A percentile compares a stretch with the other conserved stretches of the same genome.
Evolutionary conservation across 2,888 invertebrate species (phyloP).

Genomic region (Neoaliturus tenellus): DNA sequence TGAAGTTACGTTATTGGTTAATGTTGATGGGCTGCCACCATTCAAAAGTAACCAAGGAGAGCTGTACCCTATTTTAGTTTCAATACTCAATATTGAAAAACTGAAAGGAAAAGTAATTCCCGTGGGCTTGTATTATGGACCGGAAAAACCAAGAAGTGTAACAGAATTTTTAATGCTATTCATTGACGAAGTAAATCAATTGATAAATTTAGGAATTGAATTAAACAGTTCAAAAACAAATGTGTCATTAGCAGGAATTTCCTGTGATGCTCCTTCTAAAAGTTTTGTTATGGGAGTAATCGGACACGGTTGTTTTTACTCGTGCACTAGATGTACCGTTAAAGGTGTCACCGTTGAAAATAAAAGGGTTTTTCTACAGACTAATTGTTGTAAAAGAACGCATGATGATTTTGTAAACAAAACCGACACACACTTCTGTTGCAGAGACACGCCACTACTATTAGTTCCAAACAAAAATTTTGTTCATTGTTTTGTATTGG

Average conservation of each 20-base stretch:
- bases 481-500: slow-evolving; percentile 24
- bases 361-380: neutral
- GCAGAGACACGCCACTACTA: neutral
- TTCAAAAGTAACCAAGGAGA: slow-evolving; percentile 23
- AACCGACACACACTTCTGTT: neutral
- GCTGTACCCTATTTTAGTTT: neutral
- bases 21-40: slow-evolving; percentile 16
- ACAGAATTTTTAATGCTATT: neutral
- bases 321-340: neutral
- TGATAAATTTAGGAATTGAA: neutral
- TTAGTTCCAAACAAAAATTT: neutral
- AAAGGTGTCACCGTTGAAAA: neutral
- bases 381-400: neutral
- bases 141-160: neutral
- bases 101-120: neutral
- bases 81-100: neutral
- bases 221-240: no score
- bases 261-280: neutral
- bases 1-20: neutral
- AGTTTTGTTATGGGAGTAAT: slow-evolving; percentile 22
- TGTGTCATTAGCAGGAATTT: neutral
- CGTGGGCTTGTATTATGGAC: slow-evolving; percentile 9
- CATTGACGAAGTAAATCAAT: neutral
- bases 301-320: neutral
- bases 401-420: neutral